phyloP scores from a whole-genome alignment of 1,140 invertebrate genomes.

The Scaptodrosophila lebanonensis region DNA sequence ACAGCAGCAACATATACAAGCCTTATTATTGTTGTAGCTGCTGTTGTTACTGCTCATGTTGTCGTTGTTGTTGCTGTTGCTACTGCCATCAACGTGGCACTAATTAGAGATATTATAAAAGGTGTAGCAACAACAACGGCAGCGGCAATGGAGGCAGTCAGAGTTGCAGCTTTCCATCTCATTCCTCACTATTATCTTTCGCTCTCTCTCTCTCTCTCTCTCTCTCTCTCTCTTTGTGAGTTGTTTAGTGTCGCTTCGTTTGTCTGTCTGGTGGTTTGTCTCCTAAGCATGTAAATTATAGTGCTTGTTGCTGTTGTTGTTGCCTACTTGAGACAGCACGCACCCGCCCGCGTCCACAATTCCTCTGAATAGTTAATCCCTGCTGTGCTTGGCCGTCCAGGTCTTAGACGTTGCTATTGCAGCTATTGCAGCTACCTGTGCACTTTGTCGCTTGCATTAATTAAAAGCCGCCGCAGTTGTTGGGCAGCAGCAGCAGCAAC shows the following conservation, averaged over 20 bases:
- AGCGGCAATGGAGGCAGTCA: slow-evolving; percentile 6
- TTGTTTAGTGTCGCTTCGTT: slow-evolving; percentile 9
- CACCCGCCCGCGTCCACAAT: slow-evolving; percentile 9
- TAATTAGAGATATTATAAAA: slow-evolving; percentile 75
- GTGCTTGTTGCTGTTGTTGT: slow-evolving; percentile 13
- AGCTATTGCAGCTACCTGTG: slow-evolving; percentile 31
- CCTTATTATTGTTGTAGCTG: slow-evolving; percentile 35
- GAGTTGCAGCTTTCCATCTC: slow-evolving; percentile 12
- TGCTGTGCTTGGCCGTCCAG: neutral
- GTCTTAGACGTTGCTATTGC: neutral
- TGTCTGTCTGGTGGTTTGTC: slow-evolving; percentile 41
- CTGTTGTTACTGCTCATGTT: slow-evolving; percentile 33
- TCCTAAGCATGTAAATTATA: slow-evolving; percentile 64
- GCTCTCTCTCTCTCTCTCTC: neutral
- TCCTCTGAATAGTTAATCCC: too few relatives aligned
- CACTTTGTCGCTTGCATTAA: slow-evolving; percentile 66
- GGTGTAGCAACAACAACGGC: slow-evolving; percentile 62
- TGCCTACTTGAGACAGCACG: slow-evolving; percentile 43
- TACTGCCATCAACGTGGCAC: slow-evolving; percentile 63
- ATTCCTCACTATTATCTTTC: neutral
- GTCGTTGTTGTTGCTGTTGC: slow-evolving; percentile 15
- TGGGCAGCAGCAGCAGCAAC: too few relatives aligned
- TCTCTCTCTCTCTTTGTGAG: neutral
- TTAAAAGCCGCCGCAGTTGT: slow-evolving; percentile 52
- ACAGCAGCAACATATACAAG: slow-evolving; percentile 49